Percentiles rank a stretch among this genome's conserved stretches.
phyloP scores from a whole-genome alignment of 2,888 invertebrate species.

The Pterostichus madidus region DNA sequence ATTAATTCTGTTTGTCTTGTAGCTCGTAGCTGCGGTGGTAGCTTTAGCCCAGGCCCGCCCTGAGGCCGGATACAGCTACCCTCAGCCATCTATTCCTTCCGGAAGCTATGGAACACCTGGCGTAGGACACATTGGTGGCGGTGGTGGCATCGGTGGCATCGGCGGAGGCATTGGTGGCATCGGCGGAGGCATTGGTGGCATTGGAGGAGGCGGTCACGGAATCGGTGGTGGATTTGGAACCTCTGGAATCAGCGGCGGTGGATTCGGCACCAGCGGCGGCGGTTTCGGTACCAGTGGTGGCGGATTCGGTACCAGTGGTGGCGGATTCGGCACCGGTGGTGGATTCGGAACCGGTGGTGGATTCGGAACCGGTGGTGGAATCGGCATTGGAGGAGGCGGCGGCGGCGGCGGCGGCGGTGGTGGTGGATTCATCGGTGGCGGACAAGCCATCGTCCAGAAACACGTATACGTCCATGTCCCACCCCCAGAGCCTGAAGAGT shows the following conservation, averaged over 20 bases:
- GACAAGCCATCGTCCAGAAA: slow-evolving; percentile 85
- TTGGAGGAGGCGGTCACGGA: slow-evolving; percentile 70
- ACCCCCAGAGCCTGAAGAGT: slow-evolving; percentile 89
- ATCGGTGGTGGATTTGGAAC: slow-evolving; percentile 68
- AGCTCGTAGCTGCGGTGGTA: slow-evolving; percentile 76
- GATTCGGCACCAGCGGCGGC: slow-evolving; percentile 68
- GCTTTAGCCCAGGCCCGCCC: slow-evolving; percentile 81
- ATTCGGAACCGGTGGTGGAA: slow-evolving; percentile 72
- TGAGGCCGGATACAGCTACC: slow-evolving; percentile 82
- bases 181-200: slow-evolving; percentile 67
- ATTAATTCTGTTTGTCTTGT: slow-evolving; percentile 64
- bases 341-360: slow-evolving; percentile 73
- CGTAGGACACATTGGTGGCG: slow-evolving; percentile 70
- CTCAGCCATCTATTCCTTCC: slow-evolving; percentile 72
- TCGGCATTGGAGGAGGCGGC: slow-evolving; percentile 70
- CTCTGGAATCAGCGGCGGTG: slow-evolving; percentile 72
- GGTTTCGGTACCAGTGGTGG: slow-evolving; percentile 68
- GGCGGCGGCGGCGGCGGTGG: slow-evolving; percentile 67
- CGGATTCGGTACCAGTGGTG: slow-evolving; percentile 68
- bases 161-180: slow-evolving; percentile 70
- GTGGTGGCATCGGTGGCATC: slow-evolving; percentile 71
- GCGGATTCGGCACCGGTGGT: slow-evolving; percentile 70
- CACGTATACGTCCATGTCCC: slow-evolving; percentile 94
- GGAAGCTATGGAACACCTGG: slow-evolving; percentile 71
- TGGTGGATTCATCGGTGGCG: slow-evolving; percentile 70